Evolutionary conservation across 1,140 invertebrate genomes (phyloP), one percentile per base, ranked within the genome.

Genomic region (Trinorchestia longiramus): DNA sequence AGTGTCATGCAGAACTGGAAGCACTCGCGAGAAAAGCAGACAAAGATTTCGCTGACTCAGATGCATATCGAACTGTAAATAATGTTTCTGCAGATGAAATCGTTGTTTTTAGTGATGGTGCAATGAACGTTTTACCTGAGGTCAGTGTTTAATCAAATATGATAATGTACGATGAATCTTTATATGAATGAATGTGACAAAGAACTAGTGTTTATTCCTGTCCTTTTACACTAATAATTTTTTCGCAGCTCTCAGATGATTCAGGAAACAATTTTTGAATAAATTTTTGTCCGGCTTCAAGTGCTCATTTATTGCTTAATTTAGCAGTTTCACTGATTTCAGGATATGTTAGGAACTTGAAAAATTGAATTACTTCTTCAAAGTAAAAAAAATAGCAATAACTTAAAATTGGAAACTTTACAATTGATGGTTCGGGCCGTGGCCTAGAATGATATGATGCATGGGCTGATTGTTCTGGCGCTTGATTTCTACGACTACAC

Each of bases 91-190:
- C 28, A 42, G 62, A 23, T 77, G 62, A 77, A 42, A 90, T 43
- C 43, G 88, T 90, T 90, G 88, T 90, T 41, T 53, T 42, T 90
- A 90, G 41, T 28, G 88, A 90, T 90, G 88, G 88, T 43, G 88
- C 88, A 90, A 90, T 90, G n/a, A 90, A 90, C 11, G 88, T 43
- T 90, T 90, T 90, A 90, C n/a, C n/a, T 42, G 43, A 42, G 88
- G 88, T 90, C 88, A 90, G 88, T 90, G n/a, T 90, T 90, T 43
- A 90, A 90, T 90, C 88, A 90, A 53, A 42, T 90, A 90, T 43
- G 88, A 90, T 90, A 43, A 90, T 90, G 88, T 42, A 42, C 41
- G 88, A 43, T 90, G n/a, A 42, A 90, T 42, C 8, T 42, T 90
- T 23, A 77, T 77, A 77, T 77, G 62, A 77, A 36, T 77, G 62